Evolutionary conservation across 2,888 invertebrate species (phyloP), one percentile per base, ranked within the genome.

Genomic region (Meteorus cinctellus): DNA sequence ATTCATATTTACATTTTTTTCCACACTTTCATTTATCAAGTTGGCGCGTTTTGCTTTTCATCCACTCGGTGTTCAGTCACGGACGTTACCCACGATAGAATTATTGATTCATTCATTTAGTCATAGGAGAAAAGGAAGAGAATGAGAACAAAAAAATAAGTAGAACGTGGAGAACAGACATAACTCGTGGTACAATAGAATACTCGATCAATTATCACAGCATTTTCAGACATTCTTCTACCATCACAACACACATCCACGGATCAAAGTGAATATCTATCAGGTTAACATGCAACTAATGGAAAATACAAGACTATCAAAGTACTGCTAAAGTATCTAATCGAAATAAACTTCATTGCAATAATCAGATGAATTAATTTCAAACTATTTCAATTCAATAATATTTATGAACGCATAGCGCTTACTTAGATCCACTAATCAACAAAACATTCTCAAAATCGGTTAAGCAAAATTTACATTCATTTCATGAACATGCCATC

Each of bases 401-500:
- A 41, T 19, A 45, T 24, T 41, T 10, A 65, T 45, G 41, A 66
- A 66, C 45, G 12, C 45, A n/a, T 5, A 36, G 36, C 24, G n/a
- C 34, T 41, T 5, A 66, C 19, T 60, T 27, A 27, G 24, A 60
- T 60, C 5, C 2, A 31, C 31, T 34, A 34, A 34, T 68, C 0
- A 48, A 6, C 27, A 41, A 19, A 4, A 65, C 65, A 65, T 65
- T 65, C 34, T 36, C 65, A 36, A 8, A 65, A 19, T 55, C 19
- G 19, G n/a, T 19, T 65, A 65, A 36, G 65, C 65, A 41, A 41
- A 31, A 36, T 24, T n/a, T 34, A 34, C 34, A n/a, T 2, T 3
- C 19, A 76, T 66, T 71, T n/a, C 6, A 67, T 41, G 60, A 68
- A 71, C 48, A 76, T 65, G 65, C 65, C 41, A 36, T 34, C 1